Conservation (phyloP, 37 sponge, comb jelly and placozoan genomes). For the Halichondria panicea region DNA sequence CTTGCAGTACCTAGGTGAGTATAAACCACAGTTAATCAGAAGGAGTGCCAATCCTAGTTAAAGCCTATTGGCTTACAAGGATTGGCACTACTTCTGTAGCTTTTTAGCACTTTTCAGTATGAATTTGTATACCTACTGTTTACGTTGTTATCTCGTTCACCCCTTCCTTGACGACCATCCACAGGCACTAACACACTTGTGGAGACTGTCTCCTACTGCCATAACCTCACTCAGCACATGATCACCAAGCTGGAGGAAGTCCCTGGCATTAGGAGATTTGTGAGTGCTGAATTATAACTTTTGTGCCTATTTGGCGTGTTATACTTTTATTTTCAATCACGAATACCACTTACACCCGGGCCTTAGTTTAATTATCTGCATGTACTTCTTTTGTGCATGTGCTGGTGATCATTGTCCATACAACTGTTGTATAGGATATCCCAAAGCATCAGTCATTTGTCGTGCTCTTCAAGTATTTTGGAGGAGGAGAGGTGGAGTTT, state of each 20-base stretch:
- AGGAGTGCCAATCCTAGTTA: too few species aligned
- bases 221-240: constrained; percentile 59
- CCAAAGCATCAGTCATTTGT: constrained; percentile 62
- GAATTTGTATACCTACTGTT: too few species aligned
- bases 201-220: constrained; percentile 67
- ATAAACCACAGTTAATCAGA: too few species aligned
- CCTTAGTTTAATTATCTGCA: background rate
- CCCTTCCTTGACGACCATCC: too few species aligned
- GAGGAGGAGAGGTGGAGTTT: constrained; percentile 65
- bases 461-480: constrained; percentile 77
- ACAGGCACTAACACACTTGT: constrained; percentile 53
- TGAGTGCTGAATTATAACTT: constrained; percentile 26
- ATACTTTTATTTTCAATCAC: background rate
- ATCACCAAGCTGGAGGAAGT: constrained; percentile 52
- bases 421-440: constrained; percentile 24
- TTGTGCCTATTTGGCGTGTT: background rate
- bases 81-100: too few species aligned
- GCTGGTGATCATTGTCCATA: background rate
- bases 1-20: constrained; percentile 67
- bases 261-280: constrained; percentile 72
- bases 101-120: too few species aligned
- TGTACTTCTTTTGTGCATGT: background rate
- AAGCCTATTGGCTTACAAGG: too few species aligned
- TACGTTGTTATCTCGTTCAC: too few species aligned
- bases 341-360: background rate